Evolutionary conservation across 2,888 invertebrate species (phyloP).

Genomic region (Tanytarsus gracilentus): DNA sequence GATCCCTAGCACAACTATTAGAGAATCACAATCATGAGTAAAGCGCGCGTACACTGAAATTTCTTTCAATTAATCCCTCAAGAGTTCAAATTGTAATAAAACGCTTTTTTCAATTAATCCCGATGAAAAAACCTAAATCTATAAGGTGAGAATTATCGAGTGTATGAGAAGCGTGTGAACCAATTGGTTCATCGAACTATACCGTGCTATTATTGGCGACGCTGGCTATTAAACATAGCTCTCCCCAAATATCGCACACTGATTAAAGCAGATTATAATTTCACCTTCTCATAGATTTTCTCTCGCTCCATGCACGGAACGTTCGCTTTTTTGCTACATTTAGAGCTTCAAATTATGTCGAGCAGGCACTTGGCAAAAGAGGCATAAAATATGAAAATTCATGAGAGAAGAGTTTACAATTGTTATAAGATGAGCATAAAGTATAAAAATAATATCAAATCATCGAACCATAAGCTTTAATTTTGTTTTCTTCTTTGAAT

Average conservation of each 20-base stretch:
- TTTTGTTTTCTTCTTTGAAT: slow-evolving; percentile 18
- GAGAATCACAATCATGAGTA: too few relatives aligned
- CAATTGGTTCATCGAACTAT: slow-evolving; percentile 4
- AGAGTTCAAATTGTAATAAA: neutral
- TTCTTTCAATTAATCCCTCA: slow-evolving; percentile 6
- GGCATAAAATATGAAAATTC: neutral
- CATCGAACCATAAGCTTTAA: slow-evolving; percentile 28
- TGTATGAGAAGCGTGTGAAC: slow-evolving; percentile 22
- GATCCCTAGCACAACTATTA: too few relatives aligned
- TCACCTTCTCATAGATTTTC: neutral
- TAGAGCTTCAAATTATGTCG: slow-evolving; percentile 9
- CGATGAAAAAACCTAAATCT: too few relatives aligned
- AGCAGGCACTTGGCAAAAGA: slow-evolving; percentile 3
- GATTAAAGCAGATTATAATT: slow-evolving; percentile 17
- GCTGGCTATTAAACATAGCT: neutral
- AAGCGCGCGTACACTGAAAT: neutral
- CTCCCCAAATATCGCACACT: slow-evolving; percentile 3
- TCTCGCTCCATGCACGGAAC: neutral
- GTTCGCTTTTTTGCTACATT: slow-evolving; percentile 5
- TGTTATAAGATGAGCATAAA: too few relatives aligned
- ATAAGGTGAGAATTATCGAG: slow-evolving; percentile 8
- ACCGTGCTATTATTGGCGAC: neutral
- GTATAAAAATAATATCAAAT: slow-evolving; percentile 21
- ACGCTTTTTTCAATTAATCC: too few relatives aligned
- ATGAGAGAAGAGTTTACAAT: slow-evolving; percentile 1